Conservation (phyloP, 2,888 invertebrate species). For the Oligia strigilis region DNA sequence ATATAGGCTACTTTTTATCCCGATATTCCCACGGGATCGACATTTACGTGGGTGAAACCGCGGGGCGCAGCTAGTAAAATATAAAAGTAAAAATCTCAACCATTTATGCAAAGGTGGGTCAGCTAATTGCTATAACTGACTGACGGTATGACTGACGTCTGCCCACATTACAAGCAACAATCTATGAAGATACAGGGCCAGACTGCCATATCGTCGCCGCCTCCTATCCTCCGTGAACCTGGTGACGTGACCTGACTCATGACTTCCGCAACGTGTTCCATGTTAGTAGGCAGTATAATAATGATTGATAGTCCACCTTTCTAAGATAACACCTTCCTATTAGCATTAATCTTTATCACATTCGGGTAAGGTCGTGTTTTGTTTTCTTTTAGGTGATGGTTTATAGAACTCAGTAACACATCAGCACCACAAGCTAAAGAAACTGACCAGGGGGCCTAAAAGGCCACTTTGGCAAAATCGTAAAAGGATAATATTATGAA, state of each 20-base stretch:
- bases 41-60: too few relatives aligned
- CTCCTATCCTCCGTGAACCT: neutral
- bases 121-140: too few relatives aligned
- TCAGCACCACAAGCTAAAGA: too few relatives aligned
- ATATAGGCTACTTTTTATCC: too few relatives aligned
- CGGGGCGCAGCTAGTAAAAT: too few relatives aligned
- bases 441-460: too few relatives aligned
- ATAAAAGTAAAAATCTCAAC: too few relatives aligned
- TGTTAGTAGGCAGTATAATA: constrained; percentile 32
- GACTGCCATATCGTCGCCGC: constrained; percentile 1
- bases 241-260: constrained; percentile 27
- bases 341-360: constrained; percentile 36
- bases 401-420: neutral
- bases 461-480: too few relatives aligned
- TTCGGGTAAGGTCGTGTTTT: neutral
- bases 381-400: neutral
- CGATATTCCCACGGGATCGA: too few relatives aligned
- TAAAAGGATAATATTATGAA: too few relatives aligned
- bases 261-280: constrained; percentile 29
- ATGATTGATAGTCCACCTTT: constrained; percentile 39
- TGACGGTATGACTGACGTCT: neutral
- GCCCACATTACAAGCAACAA: constrained; percentile 15
- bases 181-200: neutral
- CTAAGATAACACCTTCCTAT: constrained; percentile 29
- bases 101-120: too few relatives aligned